phyloP scores from a whole-genome alignment of 2,888 invertebrate species.

The Empis livida region DNA sequence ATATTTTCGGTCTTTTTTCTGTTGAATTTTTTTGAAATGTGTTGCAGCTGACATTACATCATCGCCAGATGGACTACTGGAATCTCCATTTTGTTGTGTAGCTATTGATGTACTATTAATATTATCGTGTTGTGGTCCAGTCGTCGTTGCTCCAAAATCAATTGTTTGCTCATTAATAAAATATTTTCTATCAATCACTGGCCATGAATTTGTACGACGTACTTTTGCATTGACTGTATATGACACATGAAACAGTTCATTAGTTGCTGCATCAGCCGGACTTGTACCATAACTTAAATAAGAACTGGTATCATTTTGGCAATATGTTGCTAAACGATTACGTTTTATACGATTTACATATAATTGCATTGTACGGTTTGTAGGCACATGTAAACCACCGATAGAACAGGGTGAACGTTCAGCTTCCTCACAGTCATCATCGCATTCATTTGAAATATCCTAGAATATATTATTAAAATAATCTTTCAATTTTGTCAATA shows the following conservation, averaged over 20 bases:
- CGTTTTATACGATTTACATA: constrained; percentile 43
- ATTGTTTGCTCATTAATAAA: constrained; percentile 3
- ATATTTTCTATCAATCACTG: constrained; percentile 40
- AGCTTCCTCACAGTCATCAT: constrained; percentile 33
- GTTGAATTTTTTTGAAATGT: constrained; percentile 13
- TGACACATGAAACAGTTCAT: constrained; percentile 3
- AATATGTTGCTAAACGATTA: constrained; percentile 50
- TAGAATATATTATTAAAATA: not conserved
- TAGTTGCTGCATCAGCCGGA: constrained; percentile 29
- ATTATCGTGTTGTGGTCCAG: constrained; percentile 19
- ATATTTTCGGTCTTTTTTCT: constrained; percentile 6
- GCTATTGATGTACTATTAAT: constrained; percentile 13
- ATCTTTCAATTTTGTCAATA: too few species aligned
- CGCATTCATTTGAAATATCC: constrained; percentile 19
- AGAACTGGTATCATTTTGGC: constrained; percentile 37
- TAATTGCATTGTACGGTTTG: constrained; percentile 41
- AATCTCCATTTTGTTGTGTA: constrained; percentile 7
- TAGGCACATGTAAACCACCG: constrained; percentile 49
- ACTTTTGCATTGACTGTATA: constrained; percentile 30
- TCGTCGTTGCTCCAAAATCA: constrained; percentile 14
- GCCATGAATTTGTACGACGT: constrained; percentile 51
- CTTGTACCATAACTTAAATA: constrained; percentile 35
- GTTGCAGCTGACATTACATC: constrained; percentile 14
- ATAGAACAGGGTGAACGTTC: constrained; percentile 42
- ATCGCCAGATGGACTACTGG: constrained; percentile 13